Evolutionary conservation across 1,140 invertebrate genomes (phyloP).

Genomic region (Calycopis cecrops): DNA sequence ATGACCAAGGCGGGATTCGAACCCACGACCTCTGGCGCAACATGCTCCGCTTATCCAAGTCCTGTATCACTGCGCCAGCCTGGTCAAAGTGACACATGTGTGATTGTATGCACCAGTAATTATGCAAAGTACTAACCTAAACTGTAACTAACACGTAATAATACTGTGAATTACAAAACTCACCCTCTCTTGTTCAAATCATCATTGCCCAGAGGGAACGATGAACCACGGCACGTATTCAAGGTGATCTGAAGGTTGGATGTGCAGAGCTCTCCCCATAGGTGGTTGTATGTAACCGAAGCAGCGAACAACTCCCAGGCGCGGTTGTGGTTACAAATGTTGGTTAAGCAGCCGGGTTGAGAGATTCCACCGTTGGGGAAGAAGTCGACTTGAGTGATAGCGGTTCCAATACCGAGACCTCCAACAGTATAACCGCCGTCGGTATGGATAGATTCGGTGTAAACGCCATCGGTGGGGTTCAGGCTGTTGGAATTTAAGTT

Average conservation of each 20-base stretch:
- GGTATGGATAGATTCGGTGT: slow-evolving; percentile 84
- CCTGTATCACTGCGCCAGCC: too few species aligned
- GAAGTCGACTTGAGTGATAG: slow-evolving; percentile 80
- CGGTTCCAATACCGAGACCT: slow-evolving; percentile 75
- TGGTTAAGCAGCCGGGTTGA: slow-evolving; percentile 65
- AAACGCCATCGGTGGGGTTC: slow-evolving; percentile 70
- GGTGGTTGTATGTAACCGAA: slow-evolving; percentile 36
- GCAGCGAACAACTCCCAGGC: slow-evolving; percentile 77
- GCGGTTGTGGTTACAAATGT: slow-evolving; percentile 78
- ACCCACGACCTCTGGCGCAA: too few species aligned
- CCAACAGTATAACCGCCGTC: slow-evolving; percentile 79
- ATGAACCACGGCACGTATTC: slow-evolving; percentile 33
- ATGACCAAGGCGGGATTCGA: too few species aligned
- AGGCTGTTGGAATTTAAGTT: slow-evolving; percentile 70
- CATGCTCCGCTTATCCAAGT: too few species aligned
- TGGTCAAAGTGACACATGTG: too few species aligned
- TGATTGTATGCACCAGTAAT: too few species aligned
- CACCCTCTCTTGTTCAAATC: slow-evolving; percentile 42
- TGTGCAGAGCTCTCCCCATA: slow-evolving; percentile 33
- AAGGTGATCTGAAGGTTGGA: slow-evolving; percentile 29
- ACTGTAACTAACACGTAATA: too few species aligned
- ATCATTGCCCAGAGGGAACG: slow-evolving; percentile 38
- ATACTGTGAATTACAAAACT: slow-evolving; percentile 15
- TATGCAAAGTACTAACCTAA: too few species aligned
- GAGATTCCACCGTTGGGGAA: slow-evolving; percentile 84